Percentiles rank a stretch among this genome's conserved stretches.
Evolutionary conservation across 1,140 invertebrate species (phyloP).

Genomic region (Lordiphosa mommai): DNA sequence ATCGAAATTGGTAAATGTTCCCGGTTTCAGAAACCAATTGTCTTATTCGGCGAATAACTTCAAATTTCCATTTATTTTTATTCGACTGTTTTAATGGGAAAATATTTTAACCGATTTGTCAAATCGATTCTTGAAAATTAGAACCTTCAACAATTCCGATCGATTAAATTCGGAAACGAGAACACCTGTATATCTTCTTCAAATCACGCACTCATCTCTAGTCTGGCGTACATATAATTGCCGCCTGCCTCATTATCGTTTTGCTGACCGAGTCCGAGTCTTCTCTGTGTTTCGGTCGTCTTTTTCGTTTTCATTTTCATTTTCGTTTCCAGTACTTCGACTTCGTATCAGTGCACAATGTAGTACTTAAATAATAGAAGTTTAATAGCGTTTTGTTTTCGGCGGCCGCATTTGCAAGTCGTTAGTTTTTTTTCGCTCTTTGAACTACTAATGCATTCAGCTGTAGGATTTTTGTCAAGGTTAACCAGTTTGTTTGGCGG

Average conservation of each 20-base stretch:
- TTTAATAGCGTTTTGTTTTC: slow-evolving; percentile 77
- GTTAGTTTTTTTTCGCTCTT: slow-evolving; percentile 44
- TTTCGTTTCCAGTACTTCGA: slow-evolving; percentile 32
- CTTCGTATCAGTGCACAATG: slow-evolving; percentile 71
- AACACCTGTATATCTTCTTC: too few species aligned
- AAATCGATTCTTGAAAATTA: too few species aligned
- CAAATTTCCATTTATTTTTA: too few species aligned
- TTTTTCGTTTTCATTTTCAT: slow-evolving; percentile 42
- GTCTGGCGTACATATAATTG: slow-evolving; percentile 17
- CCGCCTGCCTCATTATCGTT: slow-evolving; percentile 35
- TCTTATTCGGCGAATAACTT: too few species aligned
- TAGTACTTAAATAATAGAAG: slow-evolving; percentile 78
- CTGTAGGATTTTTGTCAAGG: slow-evolving; percentile 79
- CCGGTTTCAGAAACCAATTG: too few species aligned
- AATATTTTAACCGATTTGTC: too few species aligned
- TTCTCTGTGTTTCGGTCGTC: slow-evolving; percentile 19
- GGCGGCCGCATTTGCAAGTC: slow-evolving; percentile 57
- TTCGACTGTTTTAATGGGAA: too few species aligned
- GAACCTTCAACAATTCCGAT: too few species aligned
- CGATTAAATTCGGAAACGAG: slow-evolving; percentile 7
- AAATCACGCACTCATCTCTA: slow-evolving; percentile 4
- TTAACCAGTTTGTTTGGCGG: slow-evolving; percentile 67
- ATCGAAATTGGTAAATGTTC: too few species aligned
- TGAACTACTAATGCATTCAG: slow-evolving; percentile 79
- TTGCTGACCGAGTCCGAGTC: slow-evolving; percentile 37